Base-by-base conservation (phyloP, 2,888 invertebrate genomes). In the Lasioglossum figueresi region DNA sequence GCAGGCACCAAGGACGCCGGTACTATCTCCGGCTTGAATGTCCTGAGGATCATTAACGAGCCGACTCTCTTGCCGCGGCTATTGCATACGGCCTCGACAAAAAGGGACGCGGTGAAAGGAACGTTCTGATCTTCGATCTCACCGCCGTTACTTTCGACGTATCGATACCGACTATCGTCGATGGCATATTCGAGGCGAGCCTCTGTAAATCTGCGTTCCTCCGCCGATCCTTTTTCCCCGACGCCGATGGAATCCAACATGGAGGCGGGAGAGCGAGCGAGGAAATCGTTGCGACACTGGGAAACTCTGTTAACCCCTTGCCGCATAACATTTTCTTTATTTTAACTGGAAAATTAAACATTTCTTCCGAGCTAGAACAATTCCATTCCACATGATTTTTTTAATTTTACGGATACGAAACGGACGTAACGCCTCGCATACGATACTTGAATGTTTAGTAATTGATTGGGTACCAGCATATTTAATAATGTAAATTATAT, bases 61-160 rank as follows among this genome's bases (percentile, higher is more conserved):
- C 98, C 98, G 14, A 98, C 98, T 59, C 52, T 52, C 52, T 23
- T 4, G 98, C 98, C 0, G 98, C 98, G 34, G 98, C 98, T 68
- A 95, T 98, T 83, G 98, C 98, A 82, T 98, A 98, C 92, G 98
- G 98, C 12, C 95, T 97, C 73, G 97, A 97, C 93, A 97, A 97
- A 94, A 96, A 97, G 91, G 95, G 97, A 23, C 96, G 96, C 93
- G 97, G 97, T 3, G 97, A 97, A 92, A 97, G 97, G 88, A 97
- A 97, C 93, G 97, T 97, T 10, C 95, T 97, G 19, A 97, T 97
- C 91, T 97, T 97, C 91, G 97, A 97, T 94, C 96, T 98, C 83
- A 97, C 59, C 59, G 98, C 98, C 87, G 99, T 98, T 48, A 98
- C 98, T 56, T 99, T 99, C 94, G 99, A 99, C 95, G 99, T 99